Evolutionary conservation across 2,888 invertebrate genomes (phyloP).

Genomic region (Isotomurus palustris): DNA sequence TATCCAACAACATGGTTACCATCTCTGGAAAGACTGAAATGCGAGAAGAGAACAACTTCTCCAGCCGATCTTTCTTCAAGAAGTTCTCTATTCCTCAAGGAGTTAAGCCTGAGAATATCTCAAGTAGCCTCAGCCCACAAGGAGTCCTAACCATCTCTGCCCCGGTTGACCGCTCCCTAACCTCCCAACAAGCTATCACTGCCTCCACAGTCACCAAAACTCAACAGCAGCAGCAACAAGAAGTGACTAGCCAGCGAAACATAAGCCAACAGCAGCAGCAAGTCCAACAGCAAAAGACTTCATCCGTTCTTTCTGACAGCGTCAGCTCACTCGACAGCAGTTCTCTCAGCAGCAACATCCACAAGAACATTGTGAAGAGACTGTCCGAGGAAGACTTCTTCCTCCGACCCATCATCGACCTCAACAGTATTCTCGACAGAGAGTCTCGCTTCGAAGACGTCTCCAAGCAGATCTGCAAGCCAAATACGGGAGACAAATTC

Average conservation of each 20-base stretch:
- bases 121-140: conserved; percentile 7
- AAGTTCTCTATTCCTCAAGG: conserved; percentile 10
- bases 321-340: background rate
- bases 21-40: no score
- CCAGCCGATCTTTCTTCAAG: conserved; percentile 9
- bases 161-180: no score
- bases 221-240: no score
- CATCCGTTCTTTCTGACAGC: background rate
- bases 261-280: background rate
- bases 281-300: background rate
- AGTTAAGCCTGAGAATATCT: conserved; percentile 1
- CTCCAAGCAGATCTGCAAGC: conserved; percentile 2
- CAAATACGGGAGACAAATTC: background rate
- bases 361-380: background rate
- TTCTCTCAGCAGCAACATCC: background rate
- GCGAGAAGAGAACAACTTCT: background rate
- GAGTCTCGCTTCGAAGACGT: conserved; percentile 2
- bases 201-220: background rate
- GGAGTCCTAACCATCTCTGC: conserved; percentile 7
- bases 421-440: background rate
- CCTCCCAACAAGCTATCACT: background rate
- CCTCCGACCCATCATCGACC: conserved; percentile 3
- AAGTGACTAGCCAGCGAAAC: background rate
- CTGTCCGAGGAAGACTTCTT: conserved; percentile 2
- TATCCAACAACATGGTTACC: conserved; percentile 10